A percentile compares a stretch with the other conserved stretches of the same genome.
Evolutionary conservation across 1,140 invertebrate genomes (phyloP).

Genomic region (Condylostylus longicornis): DNA sequence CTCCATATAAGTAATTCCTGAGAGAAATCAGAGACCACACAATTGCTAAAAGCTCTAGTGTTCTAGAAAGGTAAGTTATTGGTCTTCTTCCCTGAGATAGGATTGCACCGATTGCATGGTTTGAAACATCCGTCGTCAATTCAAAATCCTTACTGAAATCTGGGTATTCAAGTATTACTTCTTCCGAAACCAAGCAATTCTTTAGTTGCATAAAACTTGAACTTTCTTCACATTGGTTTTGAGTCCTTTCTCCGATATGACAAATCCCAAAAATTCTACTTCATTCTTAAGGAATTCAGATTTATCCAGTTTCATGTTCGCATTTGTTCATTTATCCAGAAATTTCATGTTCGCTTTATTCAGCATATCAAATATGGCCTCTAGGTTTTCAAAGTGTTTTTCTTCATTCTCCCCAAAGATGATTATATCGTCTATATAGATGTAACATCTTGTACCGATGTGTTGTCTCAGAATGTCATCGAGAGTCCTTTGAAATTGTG

Average conservation of each 20-base stretch:
- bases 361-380: no score
- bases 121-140: constrained; percentile 4
- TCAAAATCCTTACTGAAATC: constrained; percentile 1
- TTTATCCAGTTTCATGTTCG: constrained; percentile 1
- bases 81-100: constrained; percentile 7
- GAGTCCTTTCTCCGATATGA: neutral
- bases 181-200: constrained; percentile 16
- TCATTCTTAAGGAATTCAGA: neutral
- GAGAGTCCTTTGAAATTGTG: no score
- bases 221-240: neutral
- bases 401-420: no score
- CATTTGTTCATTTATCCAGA: no score
- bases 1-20: neutral
- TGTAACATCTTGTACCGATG: no score
- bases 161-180: constrained; percentile 1
- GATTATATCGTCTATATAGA: no score
- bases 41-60: constrained; percentile 32
- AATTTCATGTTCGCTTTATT: no score
- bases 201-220: constrained; percentile 8
- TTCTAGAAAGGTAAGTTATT: constrained; percentile 2
- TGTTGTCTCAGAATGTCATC: no score
- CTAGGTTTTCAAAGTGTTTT: no score
- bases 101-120: constrained; percentile 1
- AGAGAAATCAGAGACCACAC: constrained; percentile 32
- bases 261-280: neutral